phyloP scores from a whole-genome alignment of 37 sponge, comb jelly and placozoan species.

The Chondrosia reniformis region DNA sequence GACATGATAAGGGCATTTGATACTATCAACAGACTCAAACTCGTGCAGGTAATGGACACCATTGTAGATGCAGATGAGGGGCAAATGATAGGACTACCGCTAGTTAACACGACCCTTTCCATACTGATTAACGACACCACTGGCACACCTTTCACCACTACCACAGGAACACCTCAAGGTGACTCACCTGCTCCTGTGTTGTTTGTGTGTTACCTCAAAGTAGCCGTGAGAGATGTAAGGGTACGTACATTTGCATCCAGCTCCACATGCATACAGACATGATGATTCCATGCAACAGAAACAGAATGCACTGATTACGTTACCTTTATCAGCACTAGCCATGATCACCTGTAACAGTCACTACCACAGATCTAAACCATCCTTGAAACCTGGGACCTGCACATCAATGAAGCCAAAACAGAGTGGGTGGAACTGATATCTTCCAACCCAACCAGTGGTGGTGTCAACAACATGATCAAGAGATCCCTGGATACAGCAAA shows the following conservation, averaged over 20 bases:
- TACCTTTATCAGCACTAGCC: conserved; percentile 18
- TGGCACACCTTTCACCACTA: conserved; percentile 8
- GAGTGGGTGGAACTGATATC: conserved; percentile 25
- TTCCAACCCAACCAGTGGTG: conserved; percentile 12
- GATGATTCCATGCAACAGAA: background rate
- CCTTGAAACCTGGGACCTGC: conserved; percentile 25
- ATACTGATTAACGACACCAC: conserved; percentile 11
- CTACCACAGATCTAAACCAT: conserved; percentile 19
- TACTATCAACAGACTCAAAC: conserved; percentile 5
- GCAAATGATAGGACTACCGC: conserved; percentile 7
- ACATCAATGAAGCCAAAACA: conserved; percentile 23
- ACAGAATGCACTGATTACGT: conserved; percentile 10
- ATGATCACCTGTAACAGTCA: conserved; percentile 14
- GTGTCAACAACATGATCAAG: too few relatives aligned
- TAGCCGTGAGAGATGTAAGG: conserved; percentile 11
- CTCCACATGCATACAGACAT: conserved; percentile 7
- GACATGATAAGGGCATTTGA: conserved; percentile 14
- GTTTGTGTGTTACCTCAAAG: conserved; percentile 27
- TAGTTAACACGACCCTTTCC: conserved; percentile 12
- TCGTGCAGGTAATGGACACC: conserved; percentile 13
- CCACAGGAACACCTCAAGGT: conserved; percentile 25
- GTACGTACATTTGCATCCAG: conserved; percentile 17
- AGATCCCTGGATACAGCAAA: too few relatives aligned
- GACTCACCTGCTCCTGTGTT: conserved; percentile 13
- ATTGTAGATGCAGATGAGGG: conserved; percentile 20